Evolutionary conservation across 2,888 invertebrate genomes (phyloP).

Genomic region (Charanyca ferruginea): DNA sequence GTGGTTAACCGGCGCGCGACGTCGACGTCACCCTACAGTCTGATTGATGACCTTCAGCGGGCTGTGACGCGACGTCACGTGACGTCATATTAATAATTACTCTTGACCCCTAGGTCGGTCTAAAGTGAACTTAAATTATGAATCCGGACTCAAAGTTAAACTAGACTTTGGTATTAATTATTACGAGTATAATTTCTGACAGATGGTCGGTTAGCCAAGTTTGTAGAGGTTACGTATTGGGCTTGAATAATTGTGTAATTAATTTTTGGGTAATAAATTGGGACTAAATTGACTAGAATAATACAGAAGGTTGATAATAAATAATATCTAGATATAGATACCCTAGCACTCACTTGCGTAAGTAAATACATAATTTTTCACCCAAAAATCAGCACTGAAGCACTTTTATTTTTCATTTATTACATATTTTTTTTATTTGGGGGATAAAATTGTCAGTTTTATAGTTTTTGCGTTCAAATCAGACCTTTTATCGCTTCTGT

Average conservation of each 20-base stretch:
- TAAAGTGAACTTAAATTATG: slow-evolving; percentile 49
- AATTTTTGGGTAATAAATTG: slow-evolving; percentile 32
- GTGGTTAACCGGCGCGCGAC: slow-evolving; percentile 83
- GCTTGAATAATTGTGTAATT: slow-evolving; percentile 31
- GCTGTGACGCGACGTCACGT: slow-evolving; percentile 44
- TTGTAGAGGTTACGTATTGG: slow-evolving; percentile 27
- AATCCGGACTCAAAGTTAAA: slow-evolving; percentile 36
- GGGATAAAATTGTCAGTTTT: background rate
- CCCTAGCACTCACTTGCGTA: background rate
- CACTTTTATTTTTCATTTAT: background rate
- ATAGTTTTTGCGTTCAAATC: background rate
- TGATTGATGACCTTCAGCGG: slow-evolving; percentile 62
- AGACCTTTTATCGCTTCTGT: background rate
- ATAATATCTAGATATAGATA: slow-evolving; percentile 1
- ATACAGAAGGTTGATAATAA: slow-evolving; percentile 2
- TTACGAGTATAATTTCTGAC: slow-evolving; percentile 38
- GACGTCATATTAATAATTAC: slow-evolving; percentile 53
- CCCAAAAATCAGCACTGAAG: background rate
- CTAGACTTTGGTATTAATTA: slow-evolving; percentile 52
- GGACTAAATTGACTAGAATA: slow-evolving; percentile 12
- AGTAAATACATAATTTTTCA: background rate
- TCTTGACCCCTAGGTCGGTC: slow-evolving; percentile 43
- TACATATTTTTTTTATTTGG: no score
- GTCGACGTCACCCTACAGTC: slow-evolving; percentile 65
- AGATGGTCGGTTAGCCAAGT: slow-evolving; percentile 38